These are phyloP conservation scores for Eremophila alpestris DNA, from an alignment of 2,797 vertebrate genomes.

Conservation along the genomic window DNA sequence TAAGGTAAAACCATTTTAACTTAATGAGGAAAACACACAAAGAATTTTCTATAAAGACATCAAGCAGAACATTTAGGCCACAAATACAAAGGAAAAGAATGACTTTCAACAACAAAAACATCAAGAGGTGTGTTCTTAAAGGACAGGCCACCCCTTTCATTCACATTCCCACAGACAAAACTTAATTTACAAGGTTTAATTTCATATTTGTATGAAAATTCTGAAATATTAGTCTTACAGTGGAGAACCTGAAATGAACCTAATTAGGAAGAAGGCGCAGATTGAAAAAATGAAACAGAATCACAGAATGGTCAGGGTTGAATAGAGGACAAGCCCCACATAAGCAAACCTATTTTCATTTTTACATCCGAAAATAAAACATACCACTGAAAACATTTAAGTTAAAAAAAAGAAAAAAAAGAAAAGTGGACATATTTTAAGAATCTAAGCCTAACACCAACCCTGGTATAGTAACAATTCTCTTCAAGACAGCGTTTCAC, in stretches of 20 bases:
- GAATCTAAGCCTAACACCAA: not conserved
- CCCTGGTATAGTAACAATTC: not conserved
- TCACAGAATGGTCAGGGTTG: not conserved
- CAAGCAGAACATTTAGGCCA: not conserved
- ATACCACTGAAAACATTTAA: not conserved
- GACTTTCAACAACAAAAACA: not conserved
- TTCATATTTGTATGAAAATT: not conserved
- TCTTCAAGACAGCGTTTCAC: not conserved
- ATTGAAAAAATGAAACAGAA: not conserved
- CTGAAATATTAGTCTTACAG: not conserved
- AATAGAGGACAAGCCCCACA: not conserved
- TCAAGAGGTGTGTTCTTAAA: not conserved
- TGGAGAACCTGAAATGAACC: not conserved
- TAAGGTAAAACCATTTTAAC: not conserved
- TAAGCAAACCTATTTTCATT: not conserved
- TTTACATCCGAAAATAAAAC: not conserved
- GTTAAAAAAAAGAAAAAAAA: not conserved
- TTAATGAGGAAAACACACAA: not conserved
- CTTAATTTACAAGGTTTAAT: not conserved
- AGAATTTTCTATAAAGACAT: not conserved
- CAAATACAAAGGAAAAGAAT: not conserved
- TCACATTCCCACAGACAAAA: not conserved
- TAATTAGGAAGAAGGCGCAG: not conserved
- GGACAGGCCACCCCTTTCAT: not conserved
- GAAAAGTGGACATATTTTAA: not conserved